A percentile compares a stretch with the other conserved stretches of the same genome.
Conservation (phyloP, 2,888 invertebrate species). For the Synergus itoensis region DNA sequence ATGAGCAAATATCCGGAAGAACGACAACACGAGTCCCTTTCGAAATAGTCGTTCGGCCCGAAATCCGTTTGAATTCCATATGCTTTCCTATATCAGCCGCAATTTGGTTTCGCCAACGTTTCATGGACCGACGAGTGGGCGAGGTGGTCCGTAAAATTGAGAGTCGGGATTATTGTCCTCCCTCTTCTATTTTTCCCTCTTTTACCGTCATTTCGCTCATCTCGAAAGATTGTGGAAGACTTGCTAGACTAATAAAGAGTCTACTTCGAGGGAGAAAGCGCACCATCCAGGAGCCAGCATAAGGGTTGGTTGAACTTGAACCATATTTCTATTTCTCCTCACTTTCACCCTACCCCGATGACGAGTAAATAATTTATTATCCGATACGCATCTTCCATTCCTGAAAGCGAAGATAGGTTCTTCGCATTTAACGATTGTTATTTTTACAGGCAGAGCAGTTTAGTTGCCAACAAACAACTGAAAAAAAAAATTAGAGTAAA, state of each 20-base stretch:
- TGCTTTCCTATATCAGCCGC: conserved; percentile 49
- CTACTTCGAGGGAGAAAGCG: conserved; percentile 4
- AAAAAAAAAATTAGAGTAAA: too few relatives aligned
- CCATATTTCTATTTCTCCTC: background rate
- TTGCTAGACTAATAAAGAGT: conserved; percentile 37
- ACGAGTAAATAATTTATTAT: conserved; percentile 7
- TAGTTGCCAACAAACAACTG: too few relatives aligned
- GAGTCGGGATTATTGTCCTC: conserved; percentile 64
- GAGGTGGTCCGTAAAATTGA: conserved; percentile 69
- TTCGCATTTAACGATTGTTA: background rate
- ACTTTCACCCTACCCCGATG: background rate
- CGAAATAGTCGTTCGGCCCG: conserved; percentile 26
- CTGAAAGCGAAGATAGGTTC: background rate
- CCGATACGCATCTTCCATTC: background rate
- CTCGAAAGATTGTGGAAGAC: conserved; percentile 2
- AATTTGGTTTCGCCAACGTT: conserved; percentile 60
- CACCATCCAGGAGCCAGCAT: conserved; percentile 12
- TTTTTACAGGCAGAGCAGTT: too few relatives aligned
- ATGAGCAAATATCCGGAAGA: conserved; percentile 39
- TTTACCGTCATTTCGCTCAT: conserved; percentile 44
- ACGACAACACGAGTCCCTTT: conserved; percentile 14
- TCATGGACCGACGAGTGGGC: conserved; percentile 61
- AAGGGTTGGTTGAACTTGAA: background rate
- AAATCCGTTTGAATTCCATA: conserved; percentile 34
- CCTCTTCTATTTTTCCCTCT: conserved; percentile 47